phyloP scores from a whole-genome alignment of 2,888 invertebrate species.

The Hartigia nigra region DNA sequence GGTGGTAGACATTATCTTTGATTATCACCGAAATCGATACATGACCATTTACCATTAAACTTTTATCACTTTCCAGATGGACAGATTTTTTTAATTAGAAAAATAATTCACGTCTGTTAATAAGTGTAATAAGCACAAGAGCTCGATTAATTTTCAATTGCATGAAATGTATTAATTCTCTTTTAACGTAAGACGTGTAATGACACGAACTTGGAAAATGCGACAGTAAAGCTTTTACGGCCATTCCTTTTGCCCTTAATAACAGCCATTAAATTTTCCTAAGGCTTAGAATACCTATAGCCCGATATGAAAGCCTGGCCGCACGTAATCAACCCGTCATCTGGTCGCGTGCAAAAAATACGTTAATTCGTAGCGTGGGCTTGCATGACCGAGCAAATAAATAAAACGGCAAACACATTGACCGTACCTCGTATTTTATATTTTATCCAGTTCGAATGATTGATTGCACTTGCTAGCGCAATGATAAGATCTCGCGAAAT shows the following conservation, averaged over 20 bases:
- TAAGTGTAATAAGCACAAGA: neutral
- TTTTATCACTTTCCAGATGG: neutral
- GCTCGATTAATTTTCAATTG: neutral
- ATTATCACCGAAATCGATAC: neutral
- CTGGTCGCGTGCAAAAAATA: slow-evolving; percentile 61
- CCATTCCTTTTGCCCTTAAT: slow-evolving; percentile 12
- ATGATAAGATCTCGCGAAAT: slow-evolving; percentile 61
- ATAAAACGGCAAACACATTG: slow-evolving; percentile 56
- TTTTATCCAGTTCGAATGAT: slow-evolving; percentile 62
- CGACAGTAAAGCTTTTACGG: neutral
- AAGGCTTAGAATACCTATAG: slow-evolving; percentile 15
- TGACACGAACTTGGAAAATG: neutral
- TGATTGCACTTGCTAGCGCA: slow-evolving; percentile 54
- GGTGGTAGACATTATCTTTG: neutral
- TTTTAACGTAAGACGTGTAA: neutral
- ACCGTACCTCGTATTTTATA: slow-evolving; percentile 60
- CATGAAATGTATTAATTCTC: neutral
- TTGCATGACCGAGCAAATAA: slow-evolving; percentile 64
- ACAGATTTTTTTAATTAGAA: neutral
- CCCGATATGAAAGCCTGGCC: slow-evolving; percentile 18
- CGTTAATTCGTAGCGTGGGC: slow-evolving; percentile 55
- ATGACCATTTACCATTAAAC: neutral
- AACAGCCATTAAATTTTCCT: slow-evolving; percentile 21
- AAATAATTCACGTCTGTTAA: neutral
- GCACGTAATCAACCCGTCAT: slow-evolving; percentile 53